Evolutionary conservation across 2,888 invertebrate genomes (phyloP).

Genomic region (Temnothorax rugatulus): DNA sequence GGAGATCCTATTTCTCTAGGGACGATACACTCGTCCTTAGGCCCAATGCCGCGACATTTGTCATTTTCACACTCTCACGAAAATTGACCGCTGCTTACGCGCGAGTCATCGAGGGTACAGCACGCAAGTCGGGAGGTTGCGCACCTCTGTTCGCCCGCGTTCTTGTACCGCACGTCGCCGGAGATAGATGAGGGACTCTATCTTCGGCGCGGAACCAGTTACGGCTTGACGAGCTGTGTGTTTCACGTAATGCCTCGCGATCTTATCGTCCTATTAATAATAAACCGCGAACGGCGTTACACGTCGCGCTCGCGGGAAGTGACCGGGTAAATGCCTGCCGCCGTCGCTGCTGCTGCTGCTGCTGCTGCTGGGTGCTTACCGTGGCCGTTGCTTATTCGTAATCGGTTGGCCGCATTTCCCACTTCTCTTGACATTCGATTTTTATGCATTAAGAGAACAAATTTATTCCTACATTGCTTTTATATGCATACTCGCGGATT

Average conservation of each 20-base stretch:
- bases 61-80: constrained; percentile 75
- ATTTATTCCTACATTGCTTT: background rate
- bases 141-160: constrained; percentile 66
- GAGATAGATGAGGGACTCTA: constrained; percentile 77
- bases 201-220: constrained; percentile 76
- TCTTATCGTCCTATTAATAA: constrained; percentile 81
- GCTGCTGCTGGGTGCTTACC: constrained; percentile 12
- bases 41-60: constrained; percentile 66
- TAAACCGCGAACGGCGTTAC: constrained; percentile 74
- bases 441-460: background rate
- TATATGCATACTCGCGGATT: background rate
- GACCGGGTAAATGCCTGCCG: constrained; percentile 53
- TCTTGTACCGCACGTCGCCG: constrained; percentile 68
- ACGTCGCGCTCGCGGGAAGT: constrained; percentile 52
- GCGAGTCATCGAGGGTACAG: constrained; percentile 26
- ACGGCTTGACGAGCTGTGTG: constrained; percentile 77
- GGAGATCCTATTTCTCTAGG: background rate
- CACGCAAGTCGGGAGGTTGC: constrained; percentile 47
- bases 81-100: constrained; percentile 52
- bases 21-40: constrained; percentile 38
- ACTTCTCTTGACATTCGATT: background rate
- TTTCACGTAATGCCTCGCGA: constrained; percentile 78
- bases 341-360: background rate
- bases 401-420: constrained; percentile 17
- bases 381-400: constrained; percentile 17